Evolutionary conservation across 2,113 vertebrate genomes (phyloP), one percentile per base, ranked within the genome.

Genomic region (Passer domesticus): DNA sequence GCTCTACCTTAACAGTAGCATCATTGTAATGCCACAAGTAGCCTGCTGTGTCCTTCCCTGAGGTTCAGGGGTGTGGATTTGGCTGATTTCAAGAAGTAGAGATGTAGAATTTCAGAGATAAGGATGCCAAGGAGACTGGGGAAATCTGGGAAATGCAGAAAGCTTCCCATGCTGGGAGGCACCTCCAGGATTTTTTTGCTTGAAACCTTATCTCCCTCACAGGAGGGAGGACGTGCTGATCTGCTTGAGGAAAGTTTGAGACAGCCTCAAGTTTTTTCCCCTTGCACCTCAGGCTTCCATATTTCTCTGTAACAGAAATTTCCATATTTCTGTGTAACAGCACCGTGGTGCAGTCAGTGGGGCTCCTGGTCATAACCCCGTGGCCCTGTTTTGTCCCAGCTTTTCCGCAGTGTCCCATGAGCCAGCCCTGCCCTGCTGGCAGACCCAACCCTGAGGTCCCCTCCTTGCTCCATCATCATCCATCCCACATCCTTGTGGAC

Each of bases 321-420:
- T 59, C 58, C 58, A 25, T 17, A 37, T 25, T 59, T 60, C n/a
- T 27, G 33, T 35, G 15, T 37, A 49, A 56, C 35, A 52, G 19
- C n/a, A 66, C 21, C 0, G 0, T 37, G 18, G 37, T 68, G 58
- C 47, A 41, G 2, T 43, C 1, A 2, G 6, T 50, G 33, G 18
- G 46, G 13, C 15, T 87, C 31, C 25, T 15, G 49, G 6, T 60
- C 20, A 59, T 27, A 17, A 68, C 33, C 18, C 47, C 0, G 1
- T 33, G 39, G 27, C 37, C 73, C 44, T 87, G 35, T 33, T 78
- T 70, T 35, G 27, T 46, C 66, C 33, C 70, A 59, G 33, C 22
- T 78, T 70, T 70, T 50, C 23, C 47, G 20, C 47, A 25, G 60
- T 49, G 30, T 21, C 56, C 62, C 63, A 23, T 1, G 14, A 87